Conservation (phyloP, 2,113 vertebrate genomes). For the Pomatorhinus ruficollis region DNA sequence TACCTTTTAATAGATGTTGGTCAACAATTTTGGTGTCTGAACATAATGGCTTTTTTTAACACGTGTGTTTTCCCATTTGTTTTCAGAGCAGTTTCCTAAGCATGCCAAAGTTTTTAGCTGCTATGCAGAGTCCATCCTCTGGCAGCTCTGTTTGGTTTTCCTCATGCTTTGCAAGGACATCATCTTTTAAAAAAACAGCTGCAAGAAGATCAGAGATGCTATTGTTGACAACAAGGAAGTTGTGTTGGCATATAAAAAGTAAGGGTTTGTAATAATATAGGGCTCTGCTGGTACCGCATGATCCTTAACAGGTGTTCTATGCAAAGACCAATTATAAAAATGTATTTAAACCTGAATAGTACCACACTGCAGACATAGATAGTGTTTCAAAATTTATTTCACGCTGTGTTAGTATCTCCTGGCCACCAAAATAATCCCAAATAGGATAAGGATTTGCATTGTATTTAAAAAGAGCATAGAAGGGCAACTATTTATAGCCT, state of each 20-base stretch:
- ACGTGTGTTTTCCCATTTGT: neutral
- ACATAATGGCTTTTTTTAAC: neutral
- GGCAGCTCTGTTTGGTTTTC: neutral
- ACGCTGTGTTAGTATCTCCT: neutral
- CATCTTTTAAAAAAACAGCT: neutral
- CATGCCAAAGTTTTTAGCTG: neutral
- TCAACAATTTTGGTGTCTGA: neutral
- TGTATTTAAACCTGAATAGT: neutral
- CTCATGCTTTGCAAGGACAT: neutral
- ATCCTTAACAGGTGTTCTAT: neutral
- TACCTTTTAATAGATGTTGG: neutral
- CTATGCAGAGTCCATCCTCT: neutral
- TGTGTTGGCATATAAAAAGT: neutral
- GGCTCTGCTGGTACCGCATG: neutral
- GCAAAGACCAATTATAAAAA: neutral
- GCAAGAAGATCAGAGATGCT: neutral
- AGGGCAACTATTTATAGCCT: neutral
- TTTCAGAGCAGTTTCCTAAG: neutral
- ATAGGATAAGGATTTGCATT: neutral
- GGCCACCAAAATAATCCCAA: neutral
- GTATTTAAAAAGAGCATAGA: neutral
- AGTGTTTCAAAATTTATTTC: neutral
- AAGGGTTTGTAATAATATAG: neutral
- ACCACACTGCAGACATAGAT: neutral
- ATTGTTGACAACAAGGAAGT: neutral